Conservation (phyloP, 1,140 invertebrate genomes). For the Metaphire vulgaris region DNA sequence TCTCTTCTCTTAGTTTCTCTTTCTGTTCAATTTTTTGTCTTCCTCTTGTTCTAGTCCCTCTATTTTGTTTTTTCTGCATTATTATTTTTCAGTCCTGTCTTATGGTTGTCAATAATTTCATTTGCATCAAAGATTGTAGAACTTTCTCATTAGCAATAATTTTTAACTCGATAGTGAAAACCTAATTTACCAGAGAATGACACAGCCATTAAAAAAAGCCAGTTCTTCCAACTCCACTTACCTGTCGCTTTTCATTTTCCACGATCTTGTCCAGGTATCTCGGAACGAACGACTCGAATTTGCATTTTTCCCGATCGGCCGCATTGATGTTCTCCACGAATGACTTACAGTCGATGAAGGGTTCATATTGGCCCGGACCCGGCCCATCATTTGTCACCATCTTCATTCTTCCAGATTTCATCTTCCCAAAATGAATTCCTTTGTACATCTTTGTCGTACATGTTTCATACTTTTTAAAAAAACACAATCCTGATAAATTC, state of each 20-base stretch:
- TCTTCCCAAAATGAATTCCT: conserved; percentile 48
- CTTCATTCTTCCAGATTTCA: conserved; percentile 41
- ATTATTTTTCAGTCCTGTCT: too few species aligned
- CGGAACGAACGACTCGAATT: conserved; percentile 44
- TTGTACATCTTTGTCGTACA: conserved; percentile 40
- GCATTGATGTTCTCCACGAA: conserved; percentile 44
- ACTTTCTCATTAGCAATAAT: too few species aligned
- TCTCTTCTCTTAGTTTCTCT: too few species aligned
- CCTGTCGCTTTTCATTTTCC: conserved; percentile 47
- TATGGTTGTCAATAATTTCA: too few species aligned
- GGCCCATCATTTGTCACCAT: conserved; percentile 42
- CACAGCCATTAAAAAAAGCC: neutral
- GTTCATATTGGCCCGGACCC: conserved; percentile 51
- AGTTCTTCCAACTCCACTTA: conserved; percentile 28
- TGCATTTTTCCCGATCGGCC: conserved; percentile 33
- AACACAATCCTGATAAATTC: neutral
- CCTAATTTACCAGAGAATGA: too few species aligned
- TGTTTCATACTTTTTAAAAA: conserved; percentile 1
- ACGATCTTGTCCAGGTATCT: conserved; percentile 47
- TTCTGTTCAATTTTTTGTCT: too few species aligned
- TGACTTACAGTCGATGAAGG: conserved; percentile 32
- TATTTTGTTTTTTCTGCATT: too few species aligned
- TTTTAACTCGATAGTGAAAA: too few species aligned
- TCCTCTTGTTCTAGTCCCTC: too few species aligned
- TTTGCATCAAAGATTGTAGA: too few species aligned